Base-by-base conservation (phyloP, 2,113 vertebrate genomes). In the Vimba vimba region DNA sequence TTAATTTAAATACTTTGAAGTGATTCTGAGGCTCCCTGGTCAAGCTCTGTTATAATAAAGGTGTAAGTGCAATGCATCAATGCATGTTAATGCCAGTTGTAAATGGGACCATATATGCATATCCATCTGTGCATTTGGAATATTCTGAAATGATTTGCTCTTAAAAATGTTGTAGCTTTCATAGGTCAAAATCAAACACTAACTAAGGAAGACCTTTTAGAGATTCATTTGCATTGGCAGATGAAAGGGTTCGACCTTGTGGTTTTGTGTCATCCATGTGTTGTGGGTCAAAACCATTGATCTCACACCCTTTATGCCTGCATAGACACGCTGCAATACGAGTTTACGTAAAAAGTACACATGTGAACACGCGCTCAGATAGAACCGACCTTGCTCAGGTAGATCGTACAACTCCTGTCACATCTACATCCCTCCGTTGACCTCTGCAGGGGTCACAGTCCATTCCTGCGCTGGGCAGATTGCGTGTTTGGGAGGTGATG, bases 361-460 rank as follows among this genome's bases (percentile, higher is more conserved):
- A 78, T 27, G 47, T 75, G 62, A 62, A 68, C 83, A 64, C 83
- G 17, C 71, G 15, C 52, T 47, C 19, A 9, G 55, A 12, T 47
- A 23, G 62, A 79, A 52, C 12, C 36, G 39, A 82, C 66, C 36
- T 78, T 84, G 25, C 60, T 64, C 75, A 25, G 64, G 74, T 79
- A 55, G 50, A 57, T 27, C 4, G 45, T 60, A 4, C 33, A 52
- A 15, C 82, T 79, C 69, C 79, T 39, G 78, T 87, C 88, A 82
- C 71, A 82, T 84, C 71, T 79, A 76, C 86, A 68, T 85, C 71
- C 71, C 45, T 60, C 36, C 15, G 2, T 69, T 85, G 85, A 85
- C 82, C 83, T 30, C 77, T 30, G 17, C 47, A 33, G 73, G 78
- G 85, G 55, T 79, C 47, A 85, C 77, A 74, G 77, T 82, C 77